Conservation (phyloP, 2,113 vertebrate species). For the Hydrolagus affinis region DNA sequence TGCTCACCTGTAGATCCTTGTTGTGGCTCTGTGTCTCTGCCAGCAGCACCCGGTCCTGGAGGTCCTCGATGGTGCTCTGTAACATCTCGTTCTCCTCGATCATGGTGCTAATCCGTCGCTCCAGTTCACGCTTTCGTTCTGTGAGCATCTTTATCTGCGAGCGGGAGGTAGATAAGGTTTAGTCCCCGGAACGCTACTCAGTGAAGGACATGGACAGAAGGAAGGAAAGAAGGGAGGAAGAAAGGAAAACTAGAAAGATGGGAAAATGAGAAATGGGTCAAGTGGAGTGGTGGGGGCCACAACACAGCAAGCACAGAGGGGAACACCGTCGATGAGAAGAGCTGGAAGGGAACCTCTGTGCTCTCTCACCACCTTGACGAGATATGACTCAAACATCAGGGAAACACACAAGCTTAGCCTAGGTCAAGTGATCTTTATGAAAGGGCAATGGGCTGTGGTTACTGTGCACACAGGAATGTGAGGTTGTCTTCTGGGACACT, state of each 20-base stretch:
- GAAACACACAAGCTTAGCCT: too few relatives aligned
- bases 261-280: background rate
- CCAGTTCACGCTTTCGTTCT: conserved; percentile 81
- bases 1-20: conserved; percentile 82
- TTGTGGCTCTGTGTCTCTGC: conserved; percentile 79
- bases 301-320: too few relatives aligned
- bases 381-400: too few relatives aligned
- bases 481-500: background rate
- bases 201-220: background rate
- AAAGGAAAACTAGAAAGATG: too few relatives aligned
- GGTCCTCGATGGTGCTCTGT: conserved; percentile 76
- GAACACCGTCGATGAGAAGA: background rate
- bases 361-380: too few relatives aligned
- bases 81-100: conserved; percentile 86
- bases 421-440: too few relatives aligned
- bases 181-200: background rate
- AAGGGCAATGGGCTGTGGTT: background rate
- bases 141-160: conserved; percentile 91
- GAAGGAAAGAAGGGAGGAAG: background rate
- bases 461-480: background rate
- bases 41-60: conserved; percentile 77
- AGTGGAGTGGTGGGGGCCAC: too few relatives aligned
- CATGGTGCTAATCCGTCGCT: conserved; percentile 70
- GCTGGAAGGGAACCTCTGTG: background rate
- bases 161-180: background rate